These are phyloP conservation scores for Cololabis saira DNA, from an alignment of 2,113 vertebrate species.

Conservation along the genomic window DNA sequence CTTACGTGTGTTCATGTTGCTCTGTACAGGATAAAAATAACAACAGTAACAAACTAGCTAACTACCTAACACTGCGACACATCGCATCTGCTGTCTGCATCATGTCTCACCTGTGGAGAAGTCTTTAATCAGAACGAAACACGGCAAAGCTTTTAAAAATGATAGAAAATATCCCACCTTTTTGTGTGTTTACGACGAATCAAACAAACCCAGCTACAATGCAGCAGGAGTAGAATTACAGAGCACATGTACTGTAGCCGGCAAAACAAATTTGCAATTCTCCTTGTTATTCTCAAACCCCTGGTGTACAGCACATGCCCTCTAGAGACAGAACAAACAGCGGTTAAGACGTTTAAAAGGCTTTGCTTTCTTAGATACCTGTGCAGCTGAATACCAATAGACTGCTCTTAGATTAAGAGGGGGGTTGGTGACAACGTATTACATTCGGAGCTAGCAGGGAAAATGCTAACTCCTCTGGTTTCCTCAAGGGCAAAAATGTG, in stretches of 20 bases:
- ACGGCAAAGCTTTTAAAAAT: slow-evolving; percentile 60
- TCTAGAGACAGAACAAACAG: slow-evolving; percentile 82
- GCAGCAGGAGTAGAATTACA: slow-evolving; percentile 60
- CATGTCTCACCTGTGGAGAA: slow-evolving; percentile 49
- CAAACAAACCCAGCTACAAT: slow-evolving; percentile 52
- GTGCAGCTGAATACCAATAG: slow-evolving; percentile 82
- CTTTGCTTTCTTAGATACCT: slow-evolving; percentile 79
- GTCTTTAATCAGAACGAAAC: slow-evolving; percentile 74
- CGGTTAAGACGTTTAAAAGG: slow-evolving; percentile 82
- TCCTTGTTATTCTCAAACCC: slow-evolving; percentile 77
- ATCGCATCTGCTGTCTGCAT: slow-evolving; percentile 32
- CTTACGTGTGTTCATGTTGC: slow-evolving; percentile 28
- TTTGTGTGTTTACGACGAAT: slow-evolving; percentile 65
- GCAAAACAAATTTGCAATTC: slow-evolving; percentile 81
- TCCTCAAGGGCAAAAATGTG: slow-evolving; percentile 76
- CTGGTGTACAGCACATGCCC: slow-evolving; percentile 74
- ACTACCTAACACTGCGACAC: slow-evolving; percentile 42
- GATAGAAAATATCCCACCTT: slow-evolving; percentile 69
- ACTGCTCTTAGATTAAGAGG: slow-evolving; percentile 67
- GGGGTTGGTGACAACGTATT: slow-evolving; percentile 57
- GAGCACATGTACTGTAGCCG: slow-evolving; percentile 59
- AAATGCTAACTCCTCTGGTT: slow-evolving; percentile 69
- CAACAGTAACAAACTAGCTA: slow-evolving; percentile 51
- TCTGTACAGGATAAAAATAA: slow-evolving; percentile 37
- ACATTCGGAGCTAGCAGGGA: slow-evolving; percentile 57